Percentiles rank a stretch among this genome's conserved stretches.
phyloP scores from a whole-genome alignment of 2,888 invertebrate species.

The Phaonia tiefii region DNA sequence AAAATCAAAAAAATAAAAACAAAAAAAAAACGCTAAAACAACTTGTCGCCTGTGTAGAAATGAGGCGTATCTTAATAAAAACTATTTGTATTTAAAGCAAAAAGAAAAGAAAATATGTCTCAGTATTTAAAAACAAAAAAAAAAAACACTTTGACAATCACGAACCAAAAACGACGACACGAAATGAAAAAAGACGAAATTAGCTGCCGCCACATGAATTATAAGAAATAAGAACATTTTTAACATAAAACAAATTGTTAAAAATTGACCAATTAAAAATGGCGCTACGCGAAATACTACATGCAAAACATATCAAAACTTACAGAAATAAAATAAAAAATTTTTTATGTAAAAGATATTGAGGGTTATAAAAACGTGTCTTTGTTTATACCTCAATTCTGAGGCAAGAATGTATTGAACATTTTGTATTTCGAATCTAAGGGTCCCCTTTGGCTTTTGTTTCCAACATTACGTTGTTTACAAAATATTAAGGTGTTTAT shows the following conservation, averaged over 20 bases:
- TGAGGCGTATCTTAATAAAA: constrained; percentile 62
- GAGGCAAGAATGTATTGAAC: no score
- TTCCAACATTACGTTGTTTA: constrained; percentile 20
- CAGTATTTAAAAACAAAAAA: neutral
- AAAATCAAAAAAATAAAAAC: neutral
- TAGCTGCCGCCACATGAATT: neutral
- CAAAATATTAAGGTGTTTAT: constrained; percentile 45
- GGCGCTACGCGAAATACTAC: constrained; percentile 47
- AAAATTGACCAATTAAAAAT: constrained; percentile 58
- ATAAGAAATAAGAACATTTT: constrained; percentile 20
- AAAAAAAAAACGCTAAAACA: constrained; percentile 27
- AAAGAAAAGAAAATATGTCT: no score
- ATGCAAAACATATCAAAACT: neutral
- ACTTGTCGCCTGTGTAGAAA: constrained; percentile 59
- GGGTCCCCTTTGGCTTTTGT: neutral
- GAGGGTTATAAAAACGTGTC: no score
- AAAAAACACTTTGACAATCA: neutral
- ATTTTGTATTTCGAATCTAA: neutral
- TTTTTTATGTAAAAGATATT: no score
- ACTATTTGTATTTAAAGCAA: neutral
- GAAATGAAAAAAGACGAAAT: neutral
- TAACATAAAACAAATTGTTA: constrained; percentile 53
- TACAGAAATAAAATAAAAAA: neutral
- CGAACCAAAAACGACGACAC: neutral
- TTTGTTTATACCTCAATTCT: no score